Percentiles rank a stretch among this genome's conserved stretches.
These are phyloP conservation scores for Diachasma alloeum DNA, from an alignment of 1,140 invertebrate genomes.

Conservation along the genomic window DNA sequence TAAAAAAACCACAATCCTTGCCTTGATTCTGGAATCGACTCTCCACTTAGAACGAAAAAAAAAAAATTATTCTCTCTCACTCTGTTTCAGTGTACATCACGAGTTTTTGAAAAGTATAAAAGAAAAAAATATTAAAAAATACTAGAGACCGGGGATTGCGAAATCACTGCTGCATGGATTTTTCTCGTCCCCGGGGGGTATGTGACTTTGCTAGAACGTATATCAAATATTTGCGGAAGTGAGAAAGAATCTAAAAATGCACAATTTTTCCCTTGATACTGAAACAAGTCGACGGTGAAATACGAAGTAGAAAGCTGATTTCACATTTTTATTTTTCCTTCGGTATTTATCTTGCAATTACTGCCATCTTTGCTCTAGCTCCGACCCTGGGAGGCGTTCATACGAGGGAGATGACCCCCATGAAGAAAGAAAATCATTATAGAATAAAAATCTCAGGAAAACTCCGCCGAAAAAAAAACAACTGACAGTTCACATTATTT, in stretches of 20 bases:
- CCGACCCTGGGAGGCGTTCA: background rate
- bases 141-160: background rate
- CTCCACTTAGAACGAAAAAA: background rate
- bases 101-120: conserved; percentile 5
- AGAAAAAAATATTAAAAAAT: background rate
- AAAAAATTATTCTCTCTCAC: background rate
- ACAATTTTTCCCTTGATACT: background rate
- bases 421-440: too few species aligned
- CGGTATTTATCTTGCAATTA: background rate
- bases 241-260: background rate
- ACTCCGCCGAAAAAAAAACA: too few species aligned
- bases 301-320: background rate
- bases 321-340: background rate
- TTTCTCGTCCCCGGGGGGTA: background rate
- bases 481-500: too few species aligned
- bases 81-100: background rate
- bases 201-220: background rate
- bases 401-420: background rate
- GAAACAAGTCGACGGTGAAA: background rate
- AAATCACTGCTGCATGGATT: background rate
- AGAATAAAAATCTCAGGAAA: too few species aligned
- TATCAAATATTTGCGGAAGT: conserved; percentile 16
- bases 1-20: background rate
- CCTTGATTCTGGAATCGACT: background rate
- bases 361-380: background rate